Evolutionary conservation across 2,888 invertebrate species (phyloP), one percentile per base, ranked within the genome.

Genomic region (Mythimna albipuncta): DNA sequence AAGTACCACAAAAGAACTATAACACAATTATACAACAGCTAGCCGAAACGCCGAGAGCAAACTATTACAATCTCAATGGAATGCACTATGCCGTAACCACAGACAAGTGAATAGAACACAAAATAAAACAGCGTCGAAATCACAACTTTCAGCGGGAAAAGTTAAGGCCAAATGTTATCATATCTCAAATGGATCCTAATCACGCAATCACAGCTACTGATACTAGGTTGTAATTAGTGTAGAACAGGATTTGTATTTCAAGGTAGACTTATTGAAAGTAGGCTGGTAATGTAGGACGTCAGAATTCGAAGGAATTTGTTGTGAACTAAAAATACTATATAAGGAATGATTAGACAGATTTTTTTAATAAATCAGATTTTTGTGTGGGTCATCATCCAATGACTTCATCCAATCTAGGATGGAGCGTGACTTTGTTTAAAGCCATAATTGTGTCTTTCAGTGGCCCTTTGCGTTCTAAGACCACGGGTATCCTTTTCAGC

Each of bases 191-290:
- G 21, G 21, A 10, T 74, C 19, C 10, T 7, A 26, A 66, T 35
- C 81, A 83, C 80, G 81, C 75, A 71, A 83, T 66, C 50, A 32
- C 32, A 63, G 9, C 21, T 1, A 54, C 35, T 50, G 11, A 41
- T 57, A 66, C 26, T 58, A 38, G 2, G n/a, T 58, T 21, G n/a
- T 54, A 41, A 75, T 69, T 58, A 66, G 19, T 68, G 47, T 68
- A 83, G 44, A 70, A 83, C 66, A 80, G 73, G 73, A 77, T 77
- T 72, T 69, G 19, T 67, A 19, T 69, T 74, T 77, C 84, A 81
- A 82, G 84, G 81, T 16, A 55, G 35, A 64, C 35, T 6, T 19
- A 66, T 72, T 61, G 83, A 81, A 83, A 81, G 81, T 83, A 57
- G 69, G 10, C 21, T 47, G 32, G n/a, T 65, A 16, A 21, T 2